Conservation (phyloP, 2,113 vertebrate genomes). For the Ptilonorhynchus violaceus region DNA sequence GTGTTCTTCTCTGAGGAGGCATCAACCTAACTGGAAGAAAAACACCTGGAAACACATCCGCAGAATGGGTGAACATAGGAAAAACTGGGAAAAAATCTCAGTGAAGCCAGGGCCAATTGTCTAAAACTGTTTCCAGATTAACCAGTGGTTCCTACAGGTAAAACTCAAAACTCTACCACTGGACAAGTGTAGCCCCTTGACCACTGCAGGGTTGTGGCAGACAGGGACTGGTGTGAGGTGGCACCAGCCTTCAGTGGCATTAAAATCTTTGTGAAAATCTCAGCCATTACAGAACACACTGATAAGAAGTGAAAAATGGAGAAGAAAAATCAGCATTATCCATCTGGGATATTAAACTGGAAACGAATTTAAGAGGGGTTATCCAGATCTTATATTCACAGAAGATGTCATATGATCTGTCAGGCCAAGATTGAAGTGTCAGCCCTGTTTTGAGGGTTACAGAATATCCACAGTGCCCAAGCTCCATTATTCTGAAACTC, state of each 20-base stretch:
- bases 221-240: neutral
- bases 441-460: neutral
- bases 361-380: neutral
- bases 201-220: neutral
- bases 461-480: neutral
- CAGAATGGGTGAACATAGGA: neutral
- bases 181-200: neutral
- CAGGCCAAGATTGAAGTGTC: neutral
- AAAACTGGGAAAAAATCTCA: neutral
- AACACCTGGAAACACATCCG: neutral
- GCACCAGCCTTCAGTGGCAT: neutral
- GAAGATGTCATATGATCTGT: neutral
- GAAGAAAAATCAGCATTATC: neutral
- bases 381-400: neutral
- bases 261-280: neutral
- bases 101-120: rapidly evolving
- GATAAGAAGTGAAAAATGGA: neutral
- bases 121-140: neutral
- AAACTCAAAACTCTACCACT: neutral
- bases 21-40: neutral
- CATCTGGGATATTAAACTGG: neutral
- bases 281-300: neutral
- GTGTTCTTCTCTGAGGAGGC: neutral
- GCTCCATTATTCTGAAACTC: neutral
- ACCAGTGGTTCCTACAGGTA: neutral